phyloP scores from a whole-genome alignment of 2,113 vertebrate species.

The Hucho hucho region DNA sequence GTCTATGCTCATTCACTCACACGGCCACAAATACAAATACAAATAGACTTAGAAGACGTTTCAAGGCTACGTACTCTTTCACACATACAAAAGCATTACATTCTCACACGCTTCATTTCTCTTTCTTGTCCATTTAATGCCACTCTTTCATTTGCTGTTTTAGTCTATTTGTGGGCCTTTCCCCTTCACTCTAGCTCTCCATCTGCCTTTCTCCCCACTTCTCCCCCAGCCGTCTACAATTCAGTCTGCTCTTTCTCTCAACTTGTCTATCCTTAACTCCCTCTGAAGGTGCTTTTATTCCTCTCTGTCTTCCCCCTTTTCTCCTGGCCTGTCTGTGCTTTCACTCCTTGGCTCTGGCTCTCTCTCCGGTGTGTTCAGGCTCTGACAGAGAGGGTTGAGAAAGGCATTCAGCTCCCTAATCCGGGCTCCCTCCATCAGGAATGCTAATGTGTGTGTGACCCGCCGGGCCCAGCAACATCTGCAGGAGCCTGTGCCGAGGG shows the following conservation, averaged over 20 bases:
- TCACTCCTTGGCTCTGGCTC: constrained; percentile 59
- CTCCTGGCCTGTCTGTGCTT: constrained; percentile 58
- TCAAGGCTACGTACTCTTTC: constrained; percentile 41
- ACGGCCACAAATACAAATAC: constrained; percentile 48
- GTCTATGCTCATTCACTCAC: constrained; percentile 55
- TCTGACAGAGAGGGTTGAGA: constrained; percentile 69
- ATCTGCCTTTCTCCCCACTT: constrained; percentile 34
- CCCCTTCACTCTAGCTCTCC: constrained; percentile 53
- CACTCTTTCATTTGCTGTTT: constrained; percentile 60
- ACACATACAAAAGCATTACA: constrained; percentile 54
- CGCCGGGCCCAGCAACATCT: constrained; percentile 74
- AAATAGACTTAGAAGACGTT: constrained; percentile 50
- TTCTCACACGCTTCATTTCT: constrained; percentile 65
- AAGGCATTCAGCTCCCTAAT: constrained; percentile 80
- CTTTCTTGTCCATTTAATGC: constrained; percentile 62
- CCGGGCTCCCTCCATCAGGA: constrained; percentile 78
- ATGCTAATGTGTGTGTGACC: constrained; percentile 77
- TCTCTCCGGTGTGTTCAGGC: constrained; percentile 61
- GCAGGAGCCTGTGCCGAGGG: constrained; percentile 69
- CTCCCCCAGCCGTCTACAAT: constrained; percentile 37
- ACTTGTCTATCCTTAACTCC: constrained; percentile 42
- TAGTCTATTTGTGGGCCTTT: constrained; percentile 56
- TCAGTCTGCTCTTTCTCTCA: constrained; percentile 41
- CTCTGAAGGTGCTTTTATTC: constrained; percentile 53
- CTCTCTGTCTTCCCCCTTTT: constrained; percentile 22